These are phyloP conservation scores for Thelaira solivaga DNA, from an alignment of 2,888 invertebrate species.

Conservation along the genomic window DNA sequence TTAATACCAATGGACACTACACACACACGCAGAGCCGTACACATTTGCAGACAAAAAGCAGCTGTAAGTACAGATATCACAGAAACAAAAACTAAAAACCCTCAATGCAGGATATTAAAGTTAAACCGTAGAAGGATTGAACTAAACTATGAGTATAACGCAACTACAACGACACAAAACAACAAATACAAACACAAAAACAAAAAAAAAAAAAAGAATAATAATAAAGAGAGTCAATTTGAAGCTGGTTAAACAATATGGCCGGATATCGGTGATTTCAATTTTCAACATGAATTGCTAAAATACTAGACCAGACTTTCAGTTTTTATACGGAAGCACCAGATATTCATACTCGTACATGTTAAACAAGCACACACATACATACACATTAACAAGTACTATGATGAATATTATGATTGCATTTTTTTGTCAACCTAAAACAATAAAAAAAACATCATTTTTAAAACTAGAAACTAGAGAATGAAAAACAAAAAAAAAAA, in stretches of 20 bases:
- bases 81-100: constrained; percentile 40
- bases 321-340: not conserved
- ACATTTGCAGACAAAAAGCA: not conserved
- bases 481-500: too few relatives aligned
- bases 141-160: constrained; percentile 26
- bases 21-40: not conserved
- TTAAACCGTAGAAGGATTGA: constrained; percentile 53
- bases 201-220: not conserved
- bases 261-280: constrained; percentile 57
- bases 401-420: too few relatives aligned
- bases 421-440: too few relatives aligned
- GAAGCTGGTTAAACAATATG: constrained; percentile 51
- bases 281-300: constrained; percentile 55
- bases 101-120: constrained; percentile 54
- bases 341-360: too few relatives aligned
- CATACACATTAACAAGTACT: too few relatives aligned
- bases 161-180: constrained; percentile 18
- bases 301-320: constrained; percentile 19
- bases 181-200: not conserved
- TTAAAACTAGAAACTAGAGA: too few relatives aligned
- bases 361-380: too few relatives aligned
- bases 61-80: constrained; percentile 35
- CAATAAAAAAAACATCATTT: too few relatives aligned
- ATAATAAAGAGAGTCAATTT: constrained; percentile 41
- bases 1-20: not conserved